Evolutionary conservation across 30 jellyfish, hydroid and myxozoan genomes (phyloP), one percentile per base, ranked within the genome.

Genomic region (Chrysaora quinquecirrha): DNA sequence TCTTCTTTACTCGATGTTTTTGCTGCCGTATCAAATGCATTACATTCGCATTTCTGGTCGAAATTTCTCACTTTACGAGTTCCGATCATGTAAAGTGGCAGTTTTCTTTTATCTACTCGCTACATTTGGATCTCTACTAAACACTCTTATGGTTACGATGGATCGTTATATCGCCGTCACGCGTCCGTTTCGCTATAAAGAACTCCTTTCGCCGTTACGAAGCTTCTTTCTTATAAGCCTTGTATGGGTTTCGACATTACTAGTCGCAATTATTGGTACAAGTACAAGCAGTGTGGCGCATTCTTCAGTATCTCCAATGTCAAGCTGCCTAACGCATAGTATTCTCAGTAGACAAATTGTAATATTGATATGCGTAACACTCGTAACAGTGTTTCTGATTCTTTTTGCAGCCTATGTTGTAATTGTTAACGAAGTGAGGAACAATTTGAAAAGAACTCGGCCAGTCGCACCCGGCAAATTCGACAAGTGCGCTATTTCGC

Each of bases 151-250:
- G 87, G 87, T 75, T 4, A 75, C 87, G 23, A 34, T 75, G 3
- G 87, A 75, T 60, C 75, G 87, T 10, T 75, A 50, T 49, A 46
- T 75, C 16, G 87, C 87, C 23, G 76, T 75, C 9, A 75, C 87
- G 0, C 31, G 76, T 19, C 87, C 87, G 30, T 75, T 75, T 49
- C 54, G 30, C 31, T 56, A 75, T 60, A 52, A 75, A 31, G 76
- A 75, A 35, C 46, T 75, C 20, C 74, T 75, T 30, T 49, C 76
- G 1, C 63, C 64, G 4, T 19, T 48, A 16, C 76, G 76, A 11
- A 52, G 48, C 0, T 34, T 35, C 24, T 35, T 50, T 4, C 22
- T 56, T 3, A 52, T 75, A 2, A 19, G 60, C 3, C 22, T 60
- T 30, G 25, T 25, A 18, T 75, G 87, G 87, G 32, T 38, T 20